A percentile compares a stretch with the other conserved stretches of the same genome.
Conservation (phyloP, 2,888 invertebrate species). For the Drosophila prostipennis region DNA sequence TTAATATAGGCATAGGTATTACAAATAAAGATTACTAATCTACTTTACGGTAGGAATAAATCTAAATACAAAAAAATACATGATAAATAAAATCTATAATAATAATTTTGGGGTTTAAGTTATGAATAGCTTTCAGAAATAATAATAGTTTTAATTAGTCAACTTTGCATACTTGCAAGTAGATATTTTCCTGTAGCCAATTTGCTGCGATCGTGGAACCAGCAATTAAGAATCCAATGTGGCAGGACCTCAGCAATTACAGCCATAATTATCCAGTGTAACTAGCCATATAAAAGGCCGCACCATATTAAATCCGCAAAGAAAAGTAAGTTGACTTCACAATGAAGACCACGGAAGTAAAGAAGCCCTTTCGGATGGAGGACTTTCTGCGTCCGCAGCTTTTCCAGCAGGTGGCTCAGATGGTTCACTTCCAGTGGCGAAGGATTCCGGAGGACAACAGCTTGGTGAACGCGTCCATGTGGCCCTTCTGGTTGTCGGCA, state of each 20-base stretch:
- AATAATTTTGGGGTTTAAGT: too few relatives aligned
- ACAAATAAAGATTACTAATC: too few relatives aligned
- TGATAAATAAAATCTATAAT: too few relatives aligned
- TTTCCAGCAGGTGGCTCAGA: conserved; percentile 14
- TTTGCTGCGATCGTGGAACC: conserved; percentile 5
- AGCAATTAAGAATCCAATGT: conserved; percentile 16
- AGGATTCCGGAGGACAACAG: conserved; percentile 39
- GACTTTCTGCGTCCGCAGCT: conserved; percentile 39
- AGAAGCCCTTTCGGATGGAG: conserved; percentile 47
- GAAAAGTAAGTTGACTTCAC: not conserved
- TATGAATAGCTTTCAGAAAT: too few relatives aligned
- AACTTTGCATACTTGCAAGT: not conserved
- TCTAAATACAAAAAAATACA: too few relatives aligned
- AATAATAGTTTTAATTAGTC: too few relatives aligned
- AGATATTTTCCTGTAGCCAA: not conserved
- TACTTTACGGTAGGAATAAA: too few relatives aligned
- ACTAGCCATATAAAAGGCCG: not conserved
- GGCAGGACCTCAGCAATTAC: conserved; percentile 12
- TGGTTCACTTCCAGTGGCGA: conserved; percentile 39
- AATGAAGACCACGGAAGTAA: conserved; percentile 3
- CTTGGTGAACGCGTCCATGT: conserved; percentile 28
- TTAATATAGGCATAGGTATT: too few relatives aligned
- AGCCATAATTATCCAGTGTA: conserved; percentile 1
- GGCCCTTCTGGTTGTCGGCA: conserved; percentile 13
- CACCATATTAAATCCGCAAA: not conserved